phyloP scores from a whole-genome alignment of 1,140 invertebrate genomes.

The Meloidogyne hapla region DNA sequence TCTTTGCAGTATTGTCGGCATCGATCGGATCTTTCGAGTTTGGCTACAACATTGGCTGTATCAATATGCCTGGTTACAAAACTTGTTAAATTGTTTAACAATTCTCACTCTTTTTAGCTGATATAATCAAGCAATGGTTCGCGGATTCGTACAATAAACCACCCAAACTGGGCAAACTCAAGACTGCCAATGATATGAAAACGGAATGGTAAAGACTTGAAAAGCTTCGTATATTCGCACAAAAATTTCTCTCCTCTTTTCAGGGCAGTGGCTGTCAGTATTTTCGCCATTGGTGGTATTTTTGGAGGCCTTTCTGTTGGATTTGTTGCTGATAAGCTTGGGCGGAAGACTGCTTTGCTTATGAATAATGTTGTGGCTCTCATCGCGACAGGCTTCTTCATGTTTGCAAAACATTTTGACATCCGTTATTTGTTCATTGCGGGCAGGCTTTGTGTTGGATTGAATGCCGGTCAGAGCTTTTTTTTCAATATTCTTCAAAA shows the following conservation, averaged over 20 bases:
- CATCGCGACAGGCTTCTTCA: conserved; percentile 86
- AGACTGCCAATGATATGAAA: background rate
- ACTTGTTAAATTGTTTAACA: background rate
- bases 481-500: background rate
- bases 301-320: conserved; percentile 81
- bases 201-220: conserved; percentile 35
- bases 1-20: conserved; percentile 69
- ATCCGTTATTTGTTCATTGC: conserved; percentile 94
- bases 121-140: conserved; percentile 56
- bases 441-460: conserved; percentile 83
- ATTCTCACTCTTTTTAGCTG: conserved; percentile 4
- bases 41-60: conserved; percentile 90
- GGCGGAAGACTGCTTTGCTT: conserved; percentile 87
- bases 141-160: conserved; percentile 47
- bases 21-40: conserved; percentile 91
- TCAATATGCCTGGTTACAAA: conserved; percentile 79
- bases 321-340: conserved; percentile 74
- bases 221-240: conserved; percentile 43
- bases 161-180: conserved; percentile 19
- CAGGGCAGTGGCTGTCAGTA: conserved; percentile 77
- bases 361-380: conserved; percentile 91
- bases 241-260: conserved; percentile 64
- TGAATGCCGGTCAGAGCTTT: conserved; percentile 75
- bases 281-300: conserved; percentile 87
- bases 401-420: conserved; percentile 83